A percentile compares a stretch with the other conserved stretches of the same genome.
Evolutionary conservation across 2,888 invertebrate genomes (phyloP).

Genomic region (Pristionchus japonicus): DNA sequence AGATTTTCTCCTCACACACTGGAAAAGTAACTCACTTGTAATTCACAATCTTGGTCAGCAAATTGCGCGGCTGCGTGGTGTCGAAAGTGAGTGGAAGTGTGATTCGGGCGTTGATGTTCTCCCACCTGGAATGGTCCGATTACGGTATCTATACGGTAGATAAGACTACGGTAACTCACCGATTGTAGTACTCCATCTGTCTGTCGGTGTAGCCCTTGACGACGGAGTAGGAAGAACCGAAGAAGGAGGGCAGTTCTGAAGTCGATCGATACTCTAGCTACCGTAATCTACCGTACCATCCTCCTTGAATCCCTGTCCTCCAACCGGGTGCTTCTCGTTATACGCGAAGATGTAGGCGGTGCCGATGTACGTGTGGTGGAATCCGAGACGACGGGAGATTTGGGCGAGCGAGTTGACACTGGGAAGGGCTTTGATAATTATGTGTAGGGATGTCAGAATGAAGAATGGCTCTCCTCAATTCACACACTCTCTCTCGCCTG

Average conservation of each 20-base stretch:
- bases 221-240: slow-evolving; percentile 74
- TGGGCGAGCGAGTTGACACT: slow-evolving; percentile 67
- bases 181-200: slow-evolving; percentile 50
- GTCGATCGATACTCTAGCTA: neutral
- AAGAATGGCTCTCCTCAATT: no score
- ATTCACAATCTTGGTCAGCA: slow-evolving; percentile 70
- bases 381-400: slow-evolving; percentile 64
- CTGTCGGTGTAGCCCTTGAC: slow-evolving; percentile 74
- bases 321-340: slow-evolving; percentile 71
- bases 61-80: slow-evolving; percentile 68
- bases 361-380: slow-evolving; percentile 74
- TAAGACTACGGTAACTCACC: neutral
- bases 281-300: slow-evolving; percentile 53
- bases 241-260: slow-evolving; percentile 71
- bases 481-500: no score
- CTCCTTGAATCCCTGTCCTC: slow-evolving; percentile 65
- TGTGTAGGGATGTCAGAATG: no score
- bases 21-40: slow-evolving; percentile 64
- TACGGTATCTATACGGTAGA: neutral
- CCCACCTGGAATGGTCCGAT: slow-evolving; percentile 53
- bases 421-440: no score
- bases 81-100: slow-evolving; percentile 71
- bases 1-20: no score
- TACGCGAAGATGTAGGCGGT: slow-evolving; percentile 74
- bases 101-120: slow-evolving; percentile 72